Conservation (phyloP, 2,113 vertebrate genomes). For the Nesogale talazaci region DNA sequence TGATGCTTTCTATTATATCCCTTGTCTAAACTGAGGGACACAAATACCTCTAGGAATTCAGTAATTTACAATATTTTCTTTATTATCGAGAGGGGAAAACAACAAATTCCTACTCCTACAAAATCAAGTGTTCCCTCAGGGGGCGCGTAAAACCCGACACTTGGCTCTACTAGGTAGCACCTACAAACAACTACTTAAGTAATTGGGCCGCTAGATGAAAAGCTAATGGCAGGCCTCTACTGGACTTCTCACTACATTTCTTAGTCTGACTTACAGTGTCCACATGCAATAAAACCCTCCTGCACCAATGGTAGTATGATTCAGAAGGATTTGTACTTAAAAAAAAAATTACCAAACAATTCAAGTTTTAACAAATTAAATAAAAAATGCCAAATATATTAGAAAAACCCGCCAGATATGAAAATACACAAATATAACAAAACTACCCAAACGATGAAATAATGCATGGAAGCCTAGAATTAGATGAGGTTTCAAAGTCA, state of each 20-base stretch:
- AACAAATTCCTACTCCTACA: background rate
- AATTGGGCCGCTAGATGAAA: background rate
- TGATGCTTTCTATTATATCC: background rate
- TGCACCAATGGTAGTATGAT: too few relatives aligned
- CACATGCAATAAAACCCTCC: background rate
- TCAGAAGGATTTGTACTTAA: too few relatives aligned
- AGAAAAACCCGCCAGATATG: too few relatives aligned
- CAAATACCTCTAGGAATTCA: background rate
- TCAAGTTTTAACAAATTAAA: too few relatives aligned
- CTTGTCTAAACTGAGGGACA: background rate
- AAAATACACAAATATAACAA: too few relatives aligned
- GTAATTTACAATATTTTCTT: background rate
- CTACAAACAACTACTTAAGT: background rate
- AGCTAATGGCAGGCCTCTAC: background rate
- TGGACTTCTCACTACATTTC: background rate
- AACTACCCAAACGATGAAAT: too few relatives aligned
- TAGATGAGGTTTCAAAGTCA: too few relatives aligned
- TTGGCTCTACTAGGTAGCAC: background rate
- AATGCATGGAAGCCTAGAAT: too few relatives aligned
- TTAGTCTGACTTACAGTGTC: background rate
- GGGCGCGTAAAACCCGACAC: background rate
- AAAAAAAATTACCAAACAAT: too few relatives aligned
- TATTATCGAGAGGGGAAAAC: background rate
- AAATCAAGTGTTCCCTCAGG: background rate
- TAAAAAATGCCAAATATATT: too few relatives aligned